These are phyloP conservation scores for Branchellion lobata DNA, from an alignment of 2,888 invertebrate species.

Conservation along the genomic window DNA sequence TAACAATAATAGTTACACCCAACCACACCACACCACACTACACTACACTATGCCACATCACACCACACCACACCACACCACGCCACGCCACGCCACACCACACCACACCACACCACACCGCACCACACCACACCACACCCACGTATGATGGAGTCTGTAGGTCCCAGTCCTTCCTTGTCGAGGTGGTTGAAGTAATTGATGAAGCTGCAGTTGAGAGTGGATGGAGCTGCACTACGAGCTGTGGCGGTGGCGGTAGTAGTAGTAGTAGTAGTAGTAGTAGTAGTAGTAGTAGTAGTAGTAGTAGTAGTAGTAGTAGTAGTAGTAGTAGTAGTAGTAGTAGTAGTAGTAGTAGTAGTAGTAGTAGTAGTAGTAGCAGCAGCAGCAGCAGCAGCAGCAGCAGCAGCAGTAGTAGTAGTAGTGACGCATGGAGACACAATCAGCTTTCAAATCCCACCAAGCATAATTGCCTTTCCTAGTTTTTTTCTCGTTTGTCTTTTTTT, in stretches of 20 bases:
- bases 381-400: constrained; percentile 8
- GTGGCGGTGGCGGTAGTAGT: neutral
- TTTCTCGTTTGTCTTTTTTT: too few species aligned
- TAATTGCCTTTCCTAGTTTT: too few species aligned
- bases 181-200: constrained; percentile 49
- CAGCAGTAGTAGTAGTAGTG: constrained; percentile 24
- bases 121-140: constrained; percentile 23
- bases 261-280: too few species aligned
- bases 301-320: too few species aligned
- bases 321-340: neutral
- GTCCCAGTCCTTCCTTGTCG: constrained; percentile 49
- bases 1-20: neutral
- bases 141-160: constrained; percentile 50
- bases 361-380: constrained; percentile 20
- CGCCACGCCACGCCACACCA: neutral
- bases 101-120: neutral
- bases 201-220: constrained; percentile 45
- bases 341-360: constrained; percentile 19
- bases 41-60: neutral
- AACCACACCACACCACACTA: neutral
- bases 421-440: too few species aligned
- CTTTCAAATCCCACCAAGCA: too few species aligned
- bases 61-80: neutral
- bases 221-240: neutral
- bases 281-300: too few species aligned